Evolutionary conservation across 1,140 invertebrate species (phyloP).

Genomic region (Atta cephalotes): DNA sequence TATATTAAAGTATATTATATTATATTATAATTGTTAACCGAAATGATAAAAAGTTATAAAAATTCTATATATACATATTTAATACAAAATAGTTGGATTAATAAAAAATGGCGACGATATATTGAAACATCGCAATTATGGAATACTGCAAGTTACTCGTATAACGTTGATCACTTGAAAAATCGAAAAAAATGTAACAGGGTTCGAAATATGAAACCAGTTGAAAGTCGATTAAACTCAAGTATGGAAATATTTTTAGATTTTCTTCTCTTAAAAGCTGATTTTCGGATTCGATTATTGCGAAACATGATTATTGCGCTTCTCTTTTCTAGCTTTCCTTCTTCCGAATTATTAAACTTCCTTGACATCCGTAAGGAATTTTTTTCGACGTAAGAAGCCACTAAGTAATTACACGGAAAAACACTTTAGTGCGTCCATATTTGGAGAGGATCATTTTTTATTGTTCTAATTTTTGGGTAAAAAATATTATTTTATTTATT

Average conservation of each 20-base stretch:
- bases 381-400: background rate
- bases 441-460: background rate
- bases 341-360: constrained; percentile 25
- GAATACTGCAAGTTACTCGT: background rate
- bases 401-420: constrained; percentile 25
- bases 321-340: background rate
- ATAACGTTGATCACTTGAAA: background rate
- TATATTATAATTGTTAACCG: background rate
- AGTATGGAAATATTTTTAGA: background rate
- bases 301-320: background rate
- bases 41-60: background rate
- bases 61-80: background rate
- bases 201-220: background rate
- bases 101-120: background rate
- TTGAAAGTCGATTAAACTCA: background rate
- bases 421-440: background rate
- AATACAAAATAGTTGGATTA: background rate
- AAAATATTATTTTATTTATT: constrained; percentile 1
- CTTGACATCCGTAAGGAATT: background rate
- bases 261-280: constrained; percentile 13
- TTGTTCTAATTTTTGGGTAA: background rate
- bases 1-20: background rate
- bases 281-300: constrained; percentile 24
- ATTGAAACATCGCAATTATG: background rate
- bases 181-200: background rate